Base-by-base conservation (phyloP, 1,140 invertebrate genomes). In the Amyelois transitella region DNA sequence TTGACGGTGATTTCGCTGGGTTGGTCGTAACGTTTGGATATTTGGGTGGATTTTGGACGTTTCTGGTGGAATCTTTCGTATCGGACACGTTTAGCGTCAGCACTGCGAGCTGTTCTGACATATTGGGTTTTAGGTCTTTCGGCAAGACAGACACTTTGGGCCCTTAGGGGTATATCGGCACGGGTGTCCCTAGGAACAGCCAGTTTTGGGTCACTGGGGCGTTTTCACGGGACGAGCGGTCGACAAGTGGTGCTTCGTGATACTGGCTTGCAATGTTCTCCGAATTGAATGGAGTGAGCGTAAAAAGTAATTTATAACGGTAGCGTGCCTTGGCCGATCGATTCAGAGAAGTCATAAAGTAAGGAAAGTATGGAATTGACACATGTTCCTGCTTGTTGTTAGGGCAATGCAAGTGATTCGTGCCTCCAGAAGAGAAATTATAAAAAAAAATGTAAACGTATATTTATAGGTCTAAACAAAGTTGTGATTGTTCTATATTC, bases 281-380 rank as follows among this genome's bases (percentile, higher is more conserved):
- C 68, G 66, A 69, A 75, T 72, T 73, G 62, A 69, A 69, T 73
- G 47, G 64, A 81, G 68, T 75, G 75, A 84, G 66, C 78, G 77
- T 75, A 86, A 87, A 87, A 84, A 83, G 77, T 85, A 81, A 85
- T 81, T 85, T 85, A 85, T 87, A 67, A 79, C 66, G 65, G 69
- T 84, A 56, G 77, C 84, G 81, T 87, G 79, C 63, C 69, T 66
- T 47, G 64, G 66, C 48, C 75, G 74, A 83, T 85, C 84, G 81
- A 82, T 71, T 54, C 72, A 58, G 66, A 66, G 72, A 63, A 62
- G 64, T 56, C 61, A 62, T 59, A 68, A 64, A 72, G 71, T 57
- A 55, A 58, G 58, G 32, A 38, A n/a, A 2, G 12, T 38, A 14
- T 8, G 32, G 32, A 38, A 38, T 14, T 14, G 32, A 38, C 32